Percentiles rank a stretch among this genome's conserved stretches.
These are phyloP conservation scores for Heliconius ethilla DNA, from an alignment of 2,888 invertebrate genomes.

Conservation along the genomic window DNA sequence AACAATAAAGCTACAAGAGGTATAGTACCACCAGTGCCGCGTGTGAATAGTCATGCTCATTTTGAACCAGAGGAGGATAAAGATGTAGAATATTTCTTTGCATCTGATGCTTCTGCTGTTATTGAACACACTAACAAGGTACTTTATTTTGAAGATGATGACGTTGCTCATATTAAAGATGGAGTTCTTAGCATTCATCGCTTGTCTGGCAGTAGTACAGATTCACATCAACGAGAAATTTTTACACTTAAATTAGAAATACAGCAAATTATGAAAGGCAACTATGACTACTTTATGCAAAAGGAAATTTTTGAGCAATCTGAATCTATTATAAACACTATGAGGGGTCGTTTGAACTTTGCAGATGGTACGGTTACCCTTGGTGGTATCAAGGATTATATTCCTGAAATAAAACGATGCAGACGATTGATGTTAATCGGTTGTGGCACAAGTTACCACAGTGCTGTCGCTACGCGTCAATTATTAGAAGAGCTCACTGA, in stretches of 20 bases:
- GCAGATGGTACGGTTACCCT: constrained; percentile 92
- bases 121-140: constrained; percentile 99
- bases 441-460: constrained; percentile 99
- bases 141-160: constrained; percentile 98
- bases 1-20: constrained; percentile 79
- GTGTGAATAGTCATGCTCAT: constrained; percentile 94
- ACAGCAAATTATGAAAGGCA: constrained; percentile 99
- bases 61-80: constrained; percentile 95
- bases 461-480: constrained; percentile 97
- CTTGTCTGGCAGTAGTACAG: constrained; percentile 84
- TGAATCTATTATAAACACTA: constrained; percentile 99
- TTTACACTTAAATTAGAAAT: constrained; percentile 98
- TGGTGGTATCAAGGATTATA: constrained; percentile 99
- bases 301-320: constrained; percentile 99
- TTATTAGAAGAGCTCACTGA: constrained; percentile 98
- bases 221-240: constrained; percentile 95
- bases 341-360: constrained; percentile 98
- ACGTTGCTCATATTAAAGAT: constrained; percentile 96
- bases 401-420: constrained; percentile 98
- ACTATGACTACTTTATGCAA: constrained; percentile 99
- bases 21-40: constrained; percentile 86
- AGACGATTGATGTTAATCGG: constrained; percentile 98
- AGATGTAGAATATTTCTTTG: constrained; percentile 99
- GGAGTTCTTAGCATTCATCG: constrained; percentile 98
- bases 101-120: constrained; percentile 99